Conservation (phyloP, 2,797 vertebrate species). For the Ceryle rudis region DNA sequence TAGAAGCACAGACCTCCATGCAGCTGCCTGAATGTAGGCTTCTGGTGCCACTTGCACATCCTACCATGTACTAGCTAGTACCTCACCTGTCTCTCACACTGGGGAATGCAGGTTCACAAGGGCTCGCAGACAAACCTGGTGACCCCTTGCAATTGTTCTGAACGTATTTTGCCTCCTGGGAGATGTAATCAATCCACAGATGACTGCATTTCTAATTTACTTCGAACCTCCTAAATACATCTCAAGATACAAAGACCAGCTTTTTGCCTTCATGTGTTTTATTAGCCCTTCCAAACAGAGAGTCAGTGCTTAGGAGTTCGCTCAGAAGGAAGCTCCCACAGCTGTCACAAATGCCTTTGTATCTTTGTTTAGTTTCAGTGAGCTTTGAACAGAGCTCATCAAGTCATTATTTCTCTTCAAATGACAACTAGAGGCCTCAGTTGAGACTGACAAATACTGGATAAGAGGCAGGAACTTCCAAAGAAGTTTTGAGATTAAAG, state of each 20-base stretch:
- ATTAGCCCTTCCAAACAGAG: background rate
- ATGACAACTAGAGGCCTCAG: background rate
- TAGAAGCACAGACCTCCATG: background rate
- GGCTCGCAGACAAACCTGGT: background rate
- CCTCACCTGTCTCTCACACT: fast-evolving
- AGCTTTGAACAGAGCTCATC: background rate
- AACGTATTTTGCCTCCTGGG: background rate
- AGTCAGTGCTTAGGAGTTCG: background rate
- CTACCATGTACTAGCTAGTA: background rate
- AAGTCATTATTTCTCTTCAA: background rate
- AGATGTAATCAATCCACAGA: background rate
- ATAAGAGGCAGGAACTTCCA: background rate
- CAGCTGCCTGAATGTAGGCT: background rate
- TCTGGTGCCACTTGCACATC: background rate
- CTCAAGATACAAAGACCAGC: background rate
- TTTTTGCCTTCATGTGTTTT: background rate
- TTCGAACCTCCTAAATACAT: background rate
- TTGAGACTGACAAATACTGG: background rate
- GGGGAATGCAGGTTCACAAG: background rate
- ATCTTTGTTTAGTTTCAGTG: background rate
- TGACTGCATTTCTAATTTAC: background rate
- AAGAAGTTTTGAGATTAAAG: background rate
- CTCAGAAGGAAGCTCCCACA: background rate
- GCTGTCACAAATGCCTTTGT: fast-evolving
- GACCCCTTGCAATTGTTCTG: background rate